These are phyloP conservation scores for Zoanthus sansibaricus DNA, from an alignment of 92 coral and sea anemone genomes.

Conservation along the genomic window DNA sequence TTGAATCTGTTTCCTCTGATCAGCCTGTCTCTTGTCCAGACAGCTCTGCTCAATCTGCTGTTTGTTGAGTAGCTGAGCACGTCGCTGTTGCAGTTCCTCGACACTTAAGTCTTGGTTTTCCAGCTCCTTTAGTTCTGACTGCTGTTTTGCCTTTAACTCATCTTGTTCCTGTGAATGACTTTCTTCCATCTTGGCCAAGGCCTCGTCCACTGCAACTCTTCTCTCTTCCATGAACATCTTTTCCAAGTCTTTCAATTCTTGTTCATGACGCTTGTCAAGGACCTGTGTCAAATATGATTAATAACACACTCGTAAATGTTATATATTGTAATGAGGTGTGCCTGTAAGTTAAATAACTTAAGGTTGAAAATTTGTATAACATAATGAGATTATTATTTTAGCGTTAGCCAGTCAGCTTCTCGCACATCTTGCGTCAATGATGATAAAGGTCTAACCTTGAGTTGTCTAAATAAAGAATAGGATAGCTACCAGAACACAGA, in stretches of 20 bases:
- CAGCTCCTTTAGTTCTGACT: constrained; percentile 78
- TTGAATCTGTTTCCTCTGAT: constrained; percentile 86
- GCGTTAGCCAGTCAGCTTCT: too few species aligned
- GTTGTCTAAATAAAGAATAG: too few species aligned
- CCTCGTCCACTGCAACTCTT: constrained; percentile 94
- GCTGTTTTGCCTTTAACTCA: constrained; percentile 77
- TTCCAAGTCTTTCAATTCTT: constrained; percentile 91
- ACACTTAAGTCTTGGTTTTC: constrained; percentile 78
- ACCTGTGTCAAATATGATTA: constrained; percentile 59
- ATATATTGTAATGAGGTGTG: background rate
- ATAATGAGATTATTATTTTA: too few species aligned
- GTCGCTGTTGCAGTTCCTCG: constrained; percentile 86
- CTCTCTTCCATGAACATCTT: constrained; percentile 94
- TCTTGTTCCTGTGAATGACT: constrained; percentile 88
- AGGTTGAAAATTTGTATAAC: too few species aligned
- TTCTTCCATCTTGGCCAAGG: constrained; percentile 94
- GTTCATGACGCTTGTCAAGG: constrained; percentile 90
- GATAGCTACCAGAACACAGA: too few species aligned
- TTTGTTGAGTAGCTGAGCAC: constrained; percentile 90
- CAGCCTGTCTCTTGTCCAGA: constrained; percentile 89
- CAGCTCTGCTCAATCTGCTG: constrained; percentile 94
- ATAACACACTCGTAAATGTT: too few species aligned
- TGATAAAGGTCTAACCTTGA: too few species aligned
- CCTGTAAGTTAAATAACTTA: too few species aligned
- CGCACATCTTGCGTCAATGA: too few species aligned